Percentiles rank a stretch among this genome's conserved stretches.
Evolutionary conservation across 2,888 invertebrate genomes (phyloP).

Genomic region (Orthosia gothica): DNA sequence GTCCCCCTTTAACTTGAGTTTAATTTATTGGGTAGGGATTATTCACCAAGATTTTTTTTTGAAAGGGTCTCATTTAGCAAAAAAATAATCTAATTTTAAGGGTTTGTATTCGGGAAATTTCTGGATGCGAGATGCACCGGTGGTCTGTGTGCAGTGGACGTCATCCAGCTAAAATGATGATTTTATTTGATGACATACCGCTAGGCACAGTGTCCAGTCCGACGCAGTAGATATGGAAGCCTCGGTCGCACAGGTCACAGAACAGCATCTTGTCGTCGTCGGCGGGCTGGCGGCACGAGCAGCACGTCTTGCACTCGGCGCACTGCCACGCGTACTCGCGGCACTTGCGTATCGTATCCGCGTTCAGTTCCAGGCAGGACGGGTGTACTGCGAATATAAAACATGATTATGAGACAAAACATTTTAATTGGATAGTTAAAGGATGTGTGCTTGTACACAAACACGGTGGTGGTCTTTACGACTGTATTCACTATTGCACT

Average conservation of each 20-base stretch:
- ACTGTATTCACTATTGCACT: no score
- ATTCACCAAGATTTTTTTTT: no score
- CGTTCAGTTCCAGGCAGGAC: conserved; percentile 96
- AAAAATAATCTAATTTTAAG: no score
- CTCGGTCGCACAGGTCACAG: conserved; percentile 98
- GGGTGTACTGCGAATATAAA: conserved; percentile 93
- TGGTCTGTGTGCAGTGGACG: no score
- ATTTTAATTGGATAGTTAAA: not conserved
- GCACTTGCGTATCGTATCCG: conserved; percentile 96
- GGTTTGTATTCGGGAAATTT: no score
- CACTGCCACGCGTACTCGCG: conserved; percentile 98
- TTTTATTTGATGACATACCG: conserved; percentile 86
- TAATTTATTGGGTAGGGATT: no score
- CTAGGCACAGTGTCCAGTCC: conserved; percentile 94
- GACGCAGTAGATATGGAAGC: conserved; percentile 98
- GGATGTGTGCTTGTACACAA: no score
- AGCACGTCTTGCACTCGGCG: conserved; percentile 98
- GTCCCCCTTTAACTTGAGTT: no score
- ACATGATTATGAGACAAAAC: no score
- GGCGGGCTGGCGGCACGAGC: conserved; percentile 95
- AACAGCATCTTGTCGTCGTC: conserved; percentile 98
- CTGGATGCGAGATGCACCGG: no score
- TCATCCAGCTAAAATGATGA: not conserved
- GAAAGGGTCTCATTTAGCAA: no score
- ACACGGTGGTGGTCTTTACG: no score